These are phyloP conservation scores for Sapajus apella DNA, from an alignment of 2,113 vertebrate species.

Conservation along the genomic window DNA sequence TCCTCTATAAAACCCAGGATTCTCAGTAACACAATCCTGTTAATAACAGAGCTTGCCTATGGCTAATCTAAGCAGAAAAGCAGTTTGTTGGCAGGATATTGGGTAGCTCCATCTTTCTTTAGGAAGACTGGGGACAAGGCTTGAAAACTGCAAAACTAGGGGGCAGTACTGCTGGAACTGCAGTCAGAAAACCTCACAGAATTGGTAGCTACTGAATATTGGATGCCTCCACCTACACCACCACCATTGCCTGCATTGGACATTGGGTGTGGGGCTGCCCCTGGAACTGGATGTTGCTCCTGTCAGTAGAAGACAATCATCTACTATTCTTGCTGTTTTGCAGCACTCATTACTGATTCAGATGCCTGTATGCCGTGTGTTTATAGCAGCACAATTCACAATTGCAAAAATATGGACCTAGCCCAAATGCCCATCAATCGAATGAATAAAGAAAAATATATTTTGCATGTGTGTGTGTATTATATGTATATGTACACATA, in stretches of 20 bases:
- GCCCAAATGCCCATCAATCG: too few relatives aligned
- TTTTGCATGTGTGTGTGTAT: too few relatives aligned
- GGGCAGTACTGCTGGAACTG: not conserved
- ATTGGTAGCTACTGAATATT: not conserved
- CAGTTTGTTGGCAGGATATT: not conserved
- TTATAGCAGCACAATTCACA: too few relatives aligned
- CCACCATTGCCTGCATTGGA: not conserved
- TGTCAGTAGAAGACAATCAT: conserved; percentile 8
- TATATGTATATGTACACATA: too few relatives aligned
- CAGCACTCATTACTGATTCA: not conserved
- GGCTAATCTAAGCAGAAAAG: conserved; percentile 19
- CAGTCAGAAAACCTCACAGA: not conserved
- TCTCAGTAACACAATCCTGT: not conserved
- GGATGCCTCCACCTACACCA: not conserved
- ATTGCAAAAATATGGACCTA: too few relatives aligned
- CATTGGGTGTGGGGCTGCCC: not conserved
- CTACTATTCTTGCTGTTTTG: not conserved
- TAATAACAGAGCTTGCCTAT: conserved; percentile 5
- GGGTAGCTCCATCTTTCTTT: conserved; percentile 2
- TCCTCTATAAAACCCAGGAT: not conserved
- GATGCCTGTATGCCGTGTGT: not conserved
- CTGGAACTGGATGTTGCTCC: not conserved
- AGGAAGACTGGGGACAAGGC: not conserved
- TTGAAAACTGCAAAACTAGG: not conserved
- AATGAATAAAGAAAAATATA: too few relatives aligned